phyloP scores from a whole-genome alignment of 2,888 invertebrate species.

The Lysandra coridon region DNA sequence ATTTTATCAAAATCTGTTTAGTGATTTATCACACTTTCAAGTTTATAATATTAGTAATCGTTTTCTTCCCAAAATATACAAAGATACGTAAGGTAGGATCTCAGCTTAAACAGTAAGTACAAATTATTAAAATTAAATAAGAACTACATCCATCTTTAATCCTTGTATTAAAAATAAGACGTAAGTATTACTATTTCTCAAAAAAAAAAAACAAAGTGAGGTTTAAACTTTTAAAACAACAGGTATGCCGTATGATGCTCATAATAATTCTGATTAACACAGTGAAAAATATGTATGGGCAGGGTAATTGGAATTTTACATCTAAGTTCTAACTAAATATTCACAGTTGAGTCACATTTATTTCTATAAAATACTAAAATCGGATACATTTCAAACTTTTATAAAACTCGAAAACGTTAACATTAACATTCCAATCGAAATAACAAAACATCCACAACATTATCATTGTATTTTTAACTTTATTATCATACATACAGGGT shows the following conservation, averaged over 20 bases:
- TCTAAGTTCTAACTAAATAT: not conserved
- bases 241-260: not conserved
- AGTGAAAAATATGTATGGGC: not conserved
- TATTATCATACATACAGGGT: conserved; percentile 26
- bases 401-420: conserved; percentile 34
- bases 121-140: too few relatives aligned
- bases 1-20: too few relatives aligned
- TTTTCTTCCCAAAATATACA: too few relatives aligned
- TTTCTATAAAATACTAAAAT: conserved; percentile 6
- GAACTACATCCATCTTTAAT: too few relatives aligned
- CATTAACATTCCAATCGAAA: conserved; percentile 36
- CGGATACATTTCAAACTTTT: conserved; percentile 25
- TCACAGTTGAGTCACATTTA: conserved; percentile 12
- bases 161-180: too few relatives aligned
- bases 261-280: too few relatives aligned
- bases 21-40: too few relatives aligned
- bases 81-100: too few relatives aligned
- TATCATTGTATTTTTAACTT: conserved; percentile 24
- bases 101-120: too few relatives aligned
- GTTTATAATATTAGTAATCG: too few relatives aligned
- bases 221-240: not conserved
- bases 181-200: too few relatives aligned
- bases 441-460: conserved; percentile 29
- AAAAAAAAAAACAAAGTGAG: too few relatives aligned
- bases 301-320: not conserved